phyloP scores from a whole-genome alignment of 2,888 invertebrate genomes.

The Eupithecia subumbrata region DNA sequence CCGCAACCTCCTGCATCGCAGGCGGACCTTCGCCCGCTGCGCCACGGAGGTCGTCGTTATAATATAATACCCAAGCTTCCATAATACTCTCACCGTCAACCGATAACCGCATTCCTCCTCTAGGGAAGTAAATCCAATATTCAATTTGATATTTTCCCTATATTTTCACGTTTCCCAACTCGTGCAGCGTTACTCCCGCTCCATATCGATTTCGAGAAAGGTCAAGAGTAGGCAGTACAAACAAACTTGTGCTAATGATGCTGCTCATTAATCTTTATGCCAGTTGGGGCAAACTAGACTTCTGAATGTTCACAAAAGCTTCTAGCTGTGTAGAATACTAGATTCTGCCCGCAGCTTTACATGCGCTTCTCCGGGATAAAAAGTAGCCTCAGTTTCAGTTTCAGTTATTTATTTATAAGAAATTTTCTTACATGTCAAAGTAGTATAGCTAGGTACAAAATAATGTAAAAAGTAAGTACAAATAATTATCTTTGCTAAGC shows the following conservation, averaged over 20 bases:
- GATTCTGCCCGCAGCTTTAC: neutral
- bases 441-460: too few species aligned
- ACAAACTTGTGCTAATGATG: constrained; percentile 19
- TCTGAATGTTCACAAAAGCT: neutral
- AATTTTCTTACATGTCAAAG: too few species aligned
- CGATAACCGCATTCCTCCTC: neutral
- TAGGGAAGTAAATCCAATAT: neutral
- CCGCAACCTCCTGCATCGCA: too few species aligned
- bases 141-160: neutral
- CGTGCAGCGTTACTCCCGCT: neutral
- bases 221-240: constrained; percentile 16
- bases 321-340: neutral
- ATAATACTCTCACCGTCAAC: neutral
- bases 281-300: constrained; percentile 12
- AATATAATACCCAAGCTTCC: neutral
- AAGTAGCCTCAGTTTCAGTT: too few species aligned
- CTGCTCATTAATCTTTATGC: constrained; percentile 23
- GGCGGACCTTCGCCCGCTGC: too few species aligned
- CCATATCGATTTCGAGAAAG: constrained; percentile 14
- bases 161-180: neutral
- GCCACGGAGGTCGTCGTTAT: too few species aligned
- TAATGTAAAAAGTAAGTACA: too few species aligned
- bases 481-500: too few species aligned
- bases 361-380: neutral
- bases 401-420: too few species aligned